phyloP scores from a whole-genome alignment of 2,797 vertebrate species.

The Urophycis tenuis region DNA sequence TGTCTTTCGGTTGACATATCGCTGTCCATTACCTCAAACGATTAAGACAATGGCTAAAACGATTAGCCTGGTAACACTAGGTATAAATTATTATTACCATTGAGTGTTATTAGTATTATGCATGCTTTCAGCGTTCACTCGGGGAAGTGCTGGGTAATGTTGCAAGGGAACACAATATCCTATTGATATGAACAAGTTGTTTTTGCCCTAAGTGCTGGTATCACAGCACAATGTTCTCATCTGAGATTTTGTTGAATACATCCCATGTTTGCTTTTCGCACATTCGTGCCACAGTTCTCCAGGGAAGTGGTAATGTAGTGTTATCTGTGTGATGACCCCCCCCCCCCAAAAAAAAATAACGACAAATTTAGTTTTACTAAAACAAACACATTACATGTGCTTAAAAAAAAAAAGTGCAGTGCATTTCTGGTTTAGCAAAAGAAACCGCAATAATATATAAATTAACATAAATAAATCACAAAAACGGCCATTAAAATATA shows the following conservation, averaged over 20 bases:
- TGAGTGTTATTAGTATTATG: not conserved
- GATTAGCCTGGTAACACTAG: not conserved
- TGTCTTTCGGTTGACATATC: not conserved
- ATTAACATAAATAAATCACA: not conserved
- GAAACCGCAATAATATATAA: not conserved
- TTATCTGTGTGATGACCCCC: not conserved
- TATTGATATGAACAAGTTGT: not conserved
- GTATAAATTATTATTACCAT: not conserved
- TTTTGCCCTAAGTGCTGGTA: not conserved
- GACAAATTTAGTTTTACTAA: not conserved
- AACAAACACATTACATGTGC: not conserved
- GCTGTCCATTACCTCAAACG: not conserved
- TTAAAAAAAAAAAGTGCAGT: not conserved
- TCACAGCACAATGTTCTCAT: not conserved
- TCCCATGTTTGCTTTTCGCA: not conserved
- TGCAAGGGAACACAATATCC: not conserved
- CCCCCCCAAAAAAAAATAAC: not conserved
- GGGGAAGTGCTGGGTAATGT: not conserved
- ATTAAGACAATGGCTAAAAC: not conserved
- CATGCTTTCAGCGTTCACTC: not conserved
- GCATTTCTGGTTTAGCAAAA: not conserved
- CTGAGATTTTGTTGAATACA: not conserved
- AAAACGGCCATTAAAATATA: not conserved
- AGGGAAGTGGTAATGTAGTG: not conserved
- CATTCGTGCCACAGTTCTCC: not conserved